Conservation (phyloP, 2,888 invertebrate species). For the Hyposoter didymator region DNA sequence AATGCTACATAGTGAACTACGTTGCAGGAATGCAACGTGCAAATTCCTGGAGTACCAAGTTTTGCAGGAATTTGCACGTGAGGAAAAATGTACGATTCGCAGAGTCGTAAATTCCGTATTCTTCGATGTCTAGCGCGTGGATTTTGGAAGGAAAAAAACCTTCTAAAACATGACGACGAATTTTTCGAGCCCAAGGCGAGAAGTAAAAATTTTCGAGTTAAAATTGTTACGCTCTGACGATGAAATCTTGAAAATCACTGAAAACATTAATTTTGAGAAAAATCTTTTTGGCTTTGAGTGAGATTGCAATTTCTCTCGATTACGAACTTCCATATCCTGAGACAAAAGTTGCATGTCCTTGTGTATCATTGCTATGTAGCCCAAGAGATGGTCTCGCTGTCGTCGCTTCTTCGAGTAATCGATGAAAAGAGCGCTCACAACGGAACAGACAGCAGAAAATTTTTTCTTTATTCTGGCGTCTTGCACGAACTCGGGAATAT, state of each 20-base stretch:
- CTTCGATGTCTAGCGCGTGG: too few relatives aligned
- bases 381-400: conserved; percentile 64
- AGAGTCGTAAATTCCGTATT: too few relatives aligned
- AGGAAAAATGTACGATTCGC: too few relatives aligned
- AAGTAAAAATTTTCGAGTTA: background rate
- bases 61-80: too few relatives aligned
- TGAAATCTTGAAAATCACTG: background rate
- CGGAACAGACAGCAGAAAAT: conserved; percentile 56
- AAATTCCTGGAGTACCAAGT: too few relatives aligned
- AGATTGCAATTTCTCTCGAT: background rate
- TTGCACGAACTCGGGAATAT: conserved; percentile 62
- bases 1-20: too few relatives aligned
- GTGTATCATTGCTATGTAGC: conserved; percentile 69
- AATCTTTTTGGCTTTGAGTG: background rate
- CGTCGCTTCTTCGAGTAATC: conserved; percentile 62
- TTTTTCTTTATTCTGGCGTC: conserved; percentile 62
- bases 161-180: too few relatives aligned
- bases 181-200: background rate
- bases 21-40: too few relatives aligned
- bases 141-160: too few relatives aligned
- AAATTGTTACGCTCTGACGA: background rate
- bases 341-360: conserved; percentile 66
- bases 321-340: conserved; percentile 64
- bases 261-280: background rate
- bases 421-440: conserved; percentile 61